These are phyloP conservation scores for Spheniscus mendiculus DNA, from an alignment of 2,113 vertebrate species.

Conservation along the genomic window DNA sequence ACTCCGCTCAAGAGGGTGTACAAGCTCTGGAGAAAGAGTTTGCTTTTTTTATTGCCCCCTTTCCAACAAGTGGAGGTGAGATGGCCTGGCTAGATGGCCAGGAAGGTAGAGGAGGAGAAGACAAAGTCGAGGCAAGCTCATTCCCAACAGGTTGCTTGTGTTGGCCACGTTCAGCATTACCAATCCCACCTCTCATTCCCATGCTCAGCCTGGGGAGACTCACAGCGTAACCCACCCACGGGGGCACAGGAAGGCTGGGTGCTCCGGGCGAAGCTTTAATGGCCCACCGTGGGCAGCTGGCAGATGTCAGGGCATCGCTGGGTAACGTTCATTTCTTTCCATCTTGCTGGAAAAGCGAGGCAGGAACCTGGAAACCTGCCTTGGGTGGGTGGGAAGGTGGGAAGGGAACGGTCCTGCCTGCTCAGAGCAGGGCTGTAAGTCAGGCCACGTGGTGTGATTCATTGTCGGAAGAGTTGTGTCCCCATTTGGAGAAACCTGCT, in stretches of 20 bases:
- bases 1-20: not conserved
- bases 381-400: not conserved
- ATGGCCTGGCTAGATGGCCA: not conserved
- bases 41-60: not conserved
- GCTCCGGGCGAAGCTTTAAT: not conserved
- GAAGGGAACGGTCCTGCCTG: not conserved
- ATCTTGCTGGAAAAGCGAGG: not conserved
- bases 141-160: not conserved
- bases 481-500: not conserved
- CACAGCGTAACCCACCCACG: not conserved
- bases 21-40: not conserved
- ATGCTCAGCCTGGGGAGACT: not conserved
- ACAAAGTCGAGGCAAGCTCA: not conserved
- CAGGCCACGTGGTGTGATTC: accelerated
- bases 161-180: not conserved
- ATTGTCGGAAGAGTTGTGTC: not conserved
- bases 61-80: not conserved
- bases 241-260: not conserved
- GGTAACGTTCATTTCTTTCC: not conserved
- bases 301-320: not conserved
- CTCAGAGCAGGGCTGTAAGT: not conserved
- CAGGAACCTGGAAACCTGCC: not conserved
- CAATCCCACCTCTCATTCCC: not conserved
- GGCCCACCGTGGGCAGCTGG: not conserved
- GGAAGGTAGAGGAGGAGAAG: not conserved